A percentile compares a stretch with the other conserved stretches of the same genome.
Evolutionary conservation across 2,113 vertebrate genomes (phyloP).

Genomic region (Alethe castanea): DNA sequence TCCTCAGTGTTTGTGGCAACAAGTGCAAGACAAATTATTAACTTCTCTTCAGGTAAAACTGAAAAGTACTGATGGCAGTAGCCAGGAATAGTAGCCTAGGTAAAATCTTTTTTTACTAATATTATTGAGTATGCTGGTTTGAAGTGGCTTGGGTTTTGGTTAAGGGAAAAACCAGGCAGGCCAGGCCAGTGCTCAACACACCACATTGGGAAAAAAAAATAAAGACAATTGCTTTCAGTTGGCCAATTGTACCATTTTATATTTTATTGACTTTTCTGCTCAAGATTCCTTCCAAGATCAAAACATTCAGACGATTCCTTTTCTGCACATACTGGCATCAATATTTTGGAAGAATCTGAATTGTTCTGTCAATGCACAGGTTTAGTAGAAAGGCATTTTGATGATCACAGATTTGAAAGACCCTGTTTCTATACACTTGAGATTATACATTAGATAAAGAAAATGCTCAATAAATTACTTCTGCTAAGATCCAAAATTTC

Average conservation of each 20-base stretch:
- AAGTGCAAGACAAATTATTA: neutral
- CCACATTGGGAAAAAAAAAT: neutral
- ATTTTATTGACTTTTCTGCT: neutral
- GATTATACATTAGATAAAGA: neutral
- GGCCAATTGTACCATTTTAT: accelerated
- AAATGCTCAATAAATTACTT: neutral
- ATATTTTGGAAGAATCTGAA: neutral
- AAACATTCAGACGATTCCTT: neutral
- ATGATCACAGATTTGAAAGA: neutral
- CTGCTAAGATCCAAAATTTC: neutral
- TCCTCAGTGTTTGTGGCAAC: neutral
- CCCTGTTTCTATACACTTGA: neutral
- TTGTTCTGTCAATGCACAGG: neutral
- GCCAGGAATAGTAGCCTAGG: neutral
- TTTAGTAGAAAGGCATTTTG: neutral
- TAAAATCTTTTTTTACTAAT: neutral
- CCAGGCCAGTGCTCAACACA: accelerated
- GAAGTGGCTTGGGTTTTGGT: neutral
- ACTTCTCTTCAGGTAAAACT: neutral
- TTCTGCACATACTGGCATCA: neutral
- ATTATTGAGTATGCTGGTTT: neutral
- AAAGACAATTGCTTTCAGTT: neutral
- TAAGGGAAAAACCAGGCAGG: neutral
- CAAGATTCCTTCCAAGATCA: neutral
- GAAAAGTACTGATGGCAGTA: neutral